Conservation (phyloP, 2,888 invertebrate species). For the Dendrolimus pini region DNA sequence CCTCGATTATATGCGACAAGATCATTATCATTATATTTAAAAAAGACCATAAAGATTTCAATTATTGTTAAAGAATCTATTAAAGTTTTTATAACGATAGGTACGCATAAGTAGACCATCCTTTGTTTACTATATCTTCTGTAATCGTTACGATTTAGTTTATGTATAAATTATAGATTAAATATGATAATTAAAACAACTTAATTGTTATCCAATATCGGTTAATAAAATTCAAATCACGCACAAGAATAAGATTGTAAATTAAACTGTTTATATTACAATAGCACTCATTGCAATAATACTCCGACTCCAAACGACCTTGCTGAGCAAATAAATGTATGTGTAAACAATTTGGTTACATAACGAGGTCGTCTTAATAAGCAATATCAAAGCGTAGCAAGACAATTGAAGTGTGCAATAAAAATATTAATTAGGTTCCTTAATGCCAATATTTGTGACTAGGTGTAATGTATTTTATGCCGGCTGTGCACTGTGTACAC, state of each 20-base stretch:
- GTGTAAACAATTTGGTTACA: conserved; percentile 49
- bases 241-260: conserved; percentile 6
- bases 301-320: conserved; percentile 31
- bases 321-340: conserved; percentile 31
- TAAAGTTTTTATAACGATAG: too few species aligned
- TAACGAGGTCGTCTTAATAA: conserved; percentile 47
- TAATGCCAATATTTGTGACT: too few species aligned
- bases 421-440: conserved; percentile 9
- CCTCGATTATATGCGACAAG: too few species aligned
- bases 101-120: too few species aligned
- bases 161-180: neutral
- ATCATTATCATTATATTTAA: too few species aligned
- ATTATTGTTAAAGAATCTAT: too few species aligned
- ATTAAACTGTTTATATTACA: conserved; percentile 9
- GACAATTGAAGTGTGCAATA: conserved; percentile 38
- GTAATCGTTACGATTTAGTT: too few species aligned
- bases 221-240: neutral
- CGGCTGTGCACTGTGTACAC: too few species aligned
- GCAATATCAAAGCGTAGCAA: conserved; percentile 37
- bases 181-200: neutral
- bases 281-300: conserved; percentile 8
- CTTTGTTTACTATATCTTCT: too few species aligned
- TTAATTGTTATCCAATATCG: neutral
- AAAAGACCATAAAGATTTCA: too few species aligned
- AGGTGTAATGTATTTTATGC: too few species aligned